Evolutionary conservation across 2,888 invertebrate species (phyloP), one percentile per base, ranked within the genome.

Genomic region (Conus canariensis): DNA sequence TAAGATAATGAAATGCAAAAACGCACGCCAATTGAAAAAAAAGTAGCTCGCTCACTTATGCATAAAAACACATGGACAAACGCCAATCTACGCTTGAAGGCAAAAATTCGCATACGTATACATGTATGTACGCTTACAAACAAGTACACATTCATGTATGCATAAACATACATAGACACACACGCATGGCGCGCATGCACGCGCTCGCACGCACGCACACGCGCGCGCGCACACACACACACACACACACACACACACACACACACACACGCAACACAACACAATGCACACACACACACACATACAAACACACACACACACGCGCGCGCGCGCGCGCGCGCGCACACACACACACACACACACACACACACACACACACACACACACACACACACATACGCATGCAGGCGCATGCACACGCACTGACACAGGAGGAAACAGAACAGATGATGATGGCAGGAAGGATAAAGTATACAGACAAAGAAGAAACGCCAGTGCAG

Each of bases 121-220:
- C 85, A 59, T 59, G 59, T 59, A 59, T n/a, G 22, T 59, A 59
- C 10, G 22, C n/a, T 59, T 3, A 59, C 25, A 59, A 7, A 59
- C 59, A 59, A n/a, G 25, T n/a, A 59, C 59, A 85, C 85, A 59
- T 59, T 59, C 59, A 85, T n/a, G 59, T 59, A 85, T n/a, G 59
- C 85, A 85, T n/a, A 85, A 59, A 85, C 85, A 85, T 59, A 85
- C 64, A 30, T 56, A 64, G 14, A 67, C 30, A 64, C 30, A 64
- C 77, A 77, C 9, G 8, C 0, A 77, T 25, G 2, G 7, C 77
- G 10, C 77, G 25, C 16, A 77, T 16, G 6, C 77, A 77, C 77
- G 16, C 77, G 19, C 77, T 10, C 8, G 2, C 77, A 10, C 77
- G 30, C 77, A 77, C 77, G 25, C 14, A 7, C 25, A 7, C 30